These are phyloP conservation scores for Arrhopalites spinosus DNA, from an alignment of 2,888 invertebrate genomes.

Conservation along the genomic window DNA sequence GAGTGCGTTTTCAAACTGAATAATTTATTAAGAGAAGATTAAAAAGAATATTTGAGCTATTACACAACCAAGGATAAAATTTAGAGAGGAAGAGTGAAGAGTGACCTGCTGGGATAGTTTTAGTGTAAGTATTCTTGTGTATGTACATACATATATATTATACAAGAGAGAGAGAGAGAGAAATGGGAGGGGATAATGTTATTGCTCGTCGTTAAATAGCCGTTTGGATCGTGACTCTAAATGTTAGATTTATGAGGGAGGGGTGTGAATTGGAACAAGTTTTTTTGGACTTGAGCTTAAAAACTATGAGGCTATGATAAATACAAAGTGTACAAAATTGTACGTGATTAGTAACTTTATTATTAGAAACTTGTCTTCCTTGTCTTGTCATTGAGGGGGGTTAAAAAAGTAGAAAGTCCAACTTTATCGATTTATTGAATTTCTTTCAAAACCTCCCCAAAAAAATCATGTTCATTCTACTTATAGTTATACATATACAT, in stretches of 20 bases:
- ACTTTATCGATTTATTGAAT: slow-evolving; percentile 37
- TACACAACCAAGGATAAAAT: too few species aligned
- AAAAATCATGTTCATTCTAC: neutral
- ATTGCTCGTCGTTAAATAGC: too few species aligned
- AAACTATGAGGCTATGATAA: neutral
- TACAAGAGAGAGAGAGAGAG: too few species aligned
- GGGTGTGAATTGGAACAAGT: slow-evolving; percentile 24
- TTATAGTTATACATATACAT: neutral
- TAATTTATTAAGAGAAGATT: too few species aligned
- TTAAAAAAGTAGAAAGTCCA: neutral
- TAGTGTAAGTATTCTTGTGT: too few species aligned
- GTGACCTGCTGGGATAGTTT: too few species aligned
- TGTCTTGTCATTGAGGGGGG: neutral
- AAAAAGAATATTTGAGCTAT: too few species aligned
- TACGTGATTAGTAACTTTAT: slow-evolving; percentile 22
- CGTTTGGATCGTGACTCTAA: slow-evolving; percentile 10
- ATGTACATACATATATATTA: too few species aligned
- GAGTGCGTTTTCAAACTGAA: too few species aligned
- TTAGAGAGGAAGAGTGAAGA: too few species aligned
- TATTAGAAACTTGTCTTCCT: slow-evolving; percentile 2
- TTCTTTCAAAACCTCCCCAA: slow-evolving; percentile 5
- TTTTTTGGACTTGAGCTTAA: neutral
- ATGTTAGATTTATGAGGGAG: slow-evolving; percentile 11
- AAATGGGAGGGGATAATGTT: too few species aligned
- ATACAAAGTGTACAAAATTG: neutral